phyloP scores from a whole-genome alignment of 2,888 invertebrate genomes.

The Crocallis elinguaria region DNA sequence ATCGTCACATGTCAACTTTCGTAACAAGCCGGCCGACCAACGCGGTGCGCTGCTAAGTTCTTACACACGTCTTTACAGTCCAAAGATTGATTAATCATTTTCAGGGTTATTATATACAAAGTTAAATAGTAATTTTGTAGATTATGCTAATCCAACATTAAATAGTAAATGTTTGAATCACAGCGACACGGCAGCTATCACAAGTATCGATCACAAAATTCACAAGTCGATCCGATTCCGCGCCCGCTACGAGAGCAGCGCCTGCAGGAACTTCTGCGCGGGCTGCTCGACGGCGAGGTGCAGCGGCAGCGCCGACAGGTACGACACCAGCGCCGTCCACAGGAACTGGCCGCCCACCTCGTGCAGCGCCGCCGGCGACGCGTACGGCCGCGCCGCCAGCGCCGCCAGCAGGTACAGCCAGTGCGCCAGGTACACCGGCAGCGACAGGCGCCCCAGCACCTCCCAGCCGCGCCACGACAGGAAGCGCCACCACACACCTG shows the following conservation, averaged over 20 bases:
- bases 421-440: slow-evolving; percentile 58
- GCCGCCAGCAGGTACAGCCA: slow-evolving; percentile 62
- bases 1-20: too few relatives aligned
- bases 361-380: slow-evolving; percentile 38
- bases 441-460: slow-evolving; percentile 59
- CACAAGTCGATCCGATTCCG: neutral
- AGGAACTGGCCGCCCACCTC: slow-evolving; percentile 55
- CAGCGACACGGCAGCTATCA: too few relatives aligned
- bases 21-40: too few relatives aligned
- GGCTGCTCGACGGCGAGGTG: slow-evolving; percentile 58
- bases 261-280: slow-evolving; percentile 48
- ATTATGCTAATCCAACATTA: too few relatives aligned
- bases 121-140: too few relatives aligned
- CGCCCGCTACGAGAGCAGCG: slow-evolving; percentile 28
- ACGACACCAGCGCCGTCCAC: slow-evolving; percentile 48
- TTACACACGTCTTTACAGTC: too few relatives aligned
- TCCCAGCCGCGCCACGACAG: slow-evolving; percentile 63
- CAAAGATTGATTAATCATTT: too few relatives aligned
- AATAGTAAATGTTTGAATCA: too few relatives aligned
- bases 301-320: slow-evolving; percentile 52
- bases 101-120: too few relatives aligned
- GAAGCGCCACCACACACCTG: slow-evolving; percentile 55
- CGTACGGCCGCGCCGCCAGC: slow-evolving; percentile 41
- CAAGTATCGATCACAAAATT: neutral
- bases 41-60: too few relatives aligned